These are phyloP conservation scores for Rambutsinella grinnellia DNA, from an alignment of 2,888 invertebrate species.

Conservation along the genomic window DNA sequence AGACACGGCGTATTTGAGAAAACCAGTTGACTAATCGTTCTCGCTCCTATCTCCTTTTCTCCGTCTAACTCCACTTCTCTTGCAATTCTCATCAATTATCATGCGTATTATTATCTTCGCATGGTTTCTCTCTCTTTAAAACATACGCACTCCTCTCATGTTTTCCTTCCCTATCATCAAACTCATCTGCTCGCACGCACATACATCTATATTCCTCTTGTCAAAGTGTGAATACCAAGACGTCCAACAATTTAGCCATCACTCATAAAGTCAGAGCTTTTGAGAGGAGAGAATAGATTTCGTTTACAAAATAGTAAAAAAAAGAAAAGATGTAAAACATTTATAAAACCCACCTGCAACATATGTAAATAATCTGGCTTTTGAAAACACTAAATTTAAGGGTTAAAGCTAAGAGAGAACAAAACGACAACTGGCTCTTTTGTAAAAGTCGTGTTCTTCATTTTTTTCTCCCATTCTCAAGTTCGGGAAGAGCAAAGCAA, in stretches of 20 bases:
- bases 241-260: constrained; percentile 43
- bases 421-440: constrained; percentile 14
- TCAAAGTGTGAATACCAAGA: constrained; percentile 46
- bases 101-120: constrained; percentile 27
- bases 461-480: background rate
- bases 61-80: constrained; percentile 17
- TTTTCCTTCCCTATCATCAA: constrained; percentile 14
- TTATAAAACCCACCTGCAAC: constrained; percentile 38
- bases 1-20: no score
- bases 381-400: background rate
- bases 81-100: constrained; percentile 42
- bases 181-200: constrained; percentile 25
- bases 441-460: background rate
- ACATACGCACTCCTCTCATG: no score
- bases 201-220: no score
- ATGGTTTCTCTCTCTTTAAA: constrained; percentile 8
- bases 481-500: background rate
- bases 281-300: no score
- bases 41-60: constrained; percentile 23
- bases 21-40: constrained; percentile 42
- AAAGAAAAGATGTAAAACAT: constrained; percentile 17
- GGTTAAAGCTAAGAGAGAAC: no score
- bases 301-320: no score
- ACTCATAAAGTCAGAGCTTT: no score
- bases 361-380: constrained; percentile 23